Percentiles rank a stretch among this genome's conserved stretches.
phyloP scores from a whole-genome alignment of 2,888 invertebrate species.

The Megastigmus dorsalis region DNA sequence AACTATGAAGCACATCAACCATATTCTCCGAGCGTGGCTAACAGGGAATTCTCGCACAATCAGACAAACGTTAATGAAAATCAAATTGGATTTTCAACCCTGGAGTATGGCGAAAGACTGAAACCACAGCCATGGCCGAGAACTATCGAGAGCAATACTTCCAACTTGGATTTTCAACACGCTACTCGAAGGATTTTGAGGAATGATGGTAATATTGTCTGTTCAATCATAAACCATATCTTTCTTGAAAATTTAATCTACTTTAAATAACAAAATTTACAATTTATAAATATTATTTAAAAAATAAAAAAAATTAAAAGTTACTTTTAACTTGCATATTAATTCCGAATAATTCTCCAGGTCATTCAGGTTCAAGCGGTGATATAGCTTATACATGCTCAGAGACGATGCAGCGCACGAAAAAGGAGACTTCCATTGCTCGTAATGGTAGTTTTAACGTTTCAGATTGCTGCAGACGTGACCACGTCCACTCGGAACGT shows the following conservation, averaged over 20 bases:
- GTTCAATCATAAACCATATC: not conserved
- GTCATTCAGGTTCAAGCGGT: conserved; percentile 65
- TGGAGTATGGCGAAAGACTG: conserved; percentile 54
- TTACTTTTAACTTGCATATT: not conserved
- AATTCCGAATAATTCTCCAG: conserved; percentile 58
- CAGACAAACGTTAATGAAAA: conserved; percentile 31
- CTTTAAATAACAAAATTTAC: not conserved
- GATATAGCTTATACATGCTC: conserved; percentile 63
- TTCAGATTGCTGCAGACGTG: conserved; percentile 59
- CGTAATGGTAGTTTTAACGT: conserved; percentile 71
- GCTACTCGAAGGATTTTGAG: conserved; percentile 58
- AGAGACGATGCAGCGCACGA: conserved; percentile 65
- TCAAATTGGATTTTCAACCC: conserved; percentile 37
- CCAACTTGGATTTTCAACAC: conserved; percentile 51
- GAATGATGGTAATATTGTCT: conserved; percentile 60
- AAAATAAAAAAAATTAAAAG: not conserved
- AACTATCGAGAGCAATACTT: conserved; percentile 26
- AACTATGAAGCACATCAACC: conserved; percentile 41
- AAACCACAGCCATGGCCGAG: conserved; percentile 47
- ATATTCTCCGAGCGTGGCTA: conserved; percentile 10
- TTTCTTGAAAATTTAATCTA: not conserved
- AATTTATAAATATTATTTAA: not conserved
- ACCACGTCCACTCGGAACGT: conserved; percentile 72
- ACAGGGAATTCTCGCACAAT: conserved; percentile 14
- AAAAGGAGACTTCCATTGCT: conserved; percentile 53